Conservation (phyloP, 2,888 invertebrate species). For the Nephrotoma appendiculata region DNA sequence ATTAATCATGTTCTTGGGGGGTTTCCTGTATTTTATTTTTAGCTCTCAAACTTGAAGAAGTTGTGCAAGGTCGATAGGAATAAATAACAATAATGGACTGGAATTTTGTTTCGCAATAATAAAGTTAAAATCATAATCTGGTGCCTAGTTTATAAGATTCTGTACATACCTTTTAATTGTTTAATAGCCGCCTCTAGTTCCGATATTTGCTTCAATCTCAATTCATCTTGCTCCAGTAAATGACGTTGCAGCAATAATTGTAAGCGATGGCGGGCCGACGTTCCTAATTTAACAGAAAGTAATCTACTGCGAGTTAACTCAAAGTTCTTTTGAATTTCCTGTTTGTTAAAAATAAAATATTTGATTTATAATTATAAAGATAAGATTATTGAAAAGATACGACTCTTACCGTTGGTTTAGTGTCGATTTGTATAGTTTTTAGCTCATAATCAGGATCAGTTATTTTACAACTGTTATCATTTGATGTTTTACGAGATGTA, state of each 20-base stretch:
- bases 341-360: not conserved
- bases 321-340: slow-evolving; percentile 32
- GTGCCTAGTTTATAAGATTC: too few species aligned
- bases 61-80: too few species aligned
- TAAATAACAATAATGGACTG: too few species aligned
- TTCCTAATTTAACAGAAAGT: slow-evolving; percentile 27
- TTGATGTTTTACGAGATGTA: not conserved
- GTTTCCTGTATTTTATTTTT: too few species aligned
- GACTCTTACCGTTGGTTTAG: not conserved
- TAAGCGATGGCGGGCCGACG: slow-evolving; percentile 29
- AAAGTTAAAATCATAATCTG: too few species aligned
- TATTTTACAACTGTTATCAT: not conserved
- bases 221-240: slow-evolving; percentile 31
- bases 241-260: slow-evolving; percentile 29
- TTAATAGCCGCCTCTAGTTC: slow-evolving; percentile 26
- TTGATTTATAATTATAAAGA: too few species aligned
- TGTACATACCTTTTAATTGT: not conserved
- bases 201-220: slow-evolving; percentile 29
- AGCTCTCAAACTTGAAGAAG: too few species aligned
- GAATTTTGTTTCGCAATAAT: too few species aligned
- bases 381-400: not conserved
- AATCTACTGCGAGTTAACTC: slow-evolving; percentile 28
- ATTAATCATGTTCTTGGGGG: too few species aligned
- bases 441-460: not conserved
- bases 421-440: not conserved